Percentiles rank a stretch among this genome's conserved stretches.
Evolutionary conservation across 2,113 vertebrate genomes (phyloP).

Genomic region (Elephantulus edwardii): DNA sequence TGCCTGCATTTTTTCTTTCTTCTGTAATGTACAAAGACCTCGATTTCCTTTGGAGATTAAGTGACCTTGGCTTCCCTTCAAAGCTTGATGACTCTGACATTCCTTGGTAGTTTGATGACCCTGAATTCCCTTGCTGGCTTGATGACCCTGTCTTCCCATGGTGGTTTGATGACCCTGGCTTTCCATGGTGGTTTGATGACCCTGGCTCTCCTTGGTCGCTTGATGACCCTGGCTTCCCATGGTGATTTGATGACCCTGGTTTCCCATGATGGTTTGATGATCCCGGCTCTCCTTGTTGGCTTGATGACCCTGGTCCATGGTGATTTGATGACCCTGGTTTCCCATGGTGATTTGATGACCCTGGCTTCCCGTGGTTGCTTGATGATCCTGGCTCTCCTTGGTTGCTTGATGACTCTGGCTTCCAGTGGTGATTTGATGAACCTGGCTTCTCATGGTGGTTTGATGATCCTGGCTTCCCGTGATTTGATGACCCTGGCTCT

Average conservation of each 20-base stretch:
- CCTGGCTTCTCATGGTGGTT: not conserved
- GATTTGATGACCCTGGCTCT: no score
- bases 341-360: no score
- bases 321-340: not conserved
- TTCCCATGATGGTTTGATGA: not conserved
- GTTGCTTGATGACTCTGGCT: not conserved
- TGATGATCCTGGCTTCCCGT: no score
- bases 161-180: not conserved
- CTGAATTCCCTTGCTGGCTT: not conserved
- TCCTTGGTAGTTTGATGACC: not conserved
- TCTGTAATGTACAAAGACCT: not conserved
- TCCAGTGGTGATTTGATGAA: not conserved
- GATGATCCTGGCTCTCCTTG: not conserved
- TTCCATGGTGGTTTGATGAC: not conserved
- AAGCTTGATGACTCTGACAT: not conserved
- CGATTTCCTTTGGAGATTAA: not conserved
- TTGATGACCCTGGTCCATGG: not conserved
- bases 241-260: no score
- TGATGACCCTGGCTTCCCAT: not conserved
- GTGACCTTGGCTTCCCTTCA: not conserved
- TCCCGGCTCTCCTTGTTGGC: not conserved
- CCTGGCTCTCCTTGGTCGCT: not conserved
- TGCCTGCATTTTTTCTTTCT: constrained; percentile 21
- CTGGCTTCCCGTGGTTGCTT: not conserved
- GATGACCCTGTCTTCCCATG: not conserved